Conservation (phyloP, 30 jellyfish, hydroid and myxozoan genomes). For the Rhopilema esculentum region DNA sequence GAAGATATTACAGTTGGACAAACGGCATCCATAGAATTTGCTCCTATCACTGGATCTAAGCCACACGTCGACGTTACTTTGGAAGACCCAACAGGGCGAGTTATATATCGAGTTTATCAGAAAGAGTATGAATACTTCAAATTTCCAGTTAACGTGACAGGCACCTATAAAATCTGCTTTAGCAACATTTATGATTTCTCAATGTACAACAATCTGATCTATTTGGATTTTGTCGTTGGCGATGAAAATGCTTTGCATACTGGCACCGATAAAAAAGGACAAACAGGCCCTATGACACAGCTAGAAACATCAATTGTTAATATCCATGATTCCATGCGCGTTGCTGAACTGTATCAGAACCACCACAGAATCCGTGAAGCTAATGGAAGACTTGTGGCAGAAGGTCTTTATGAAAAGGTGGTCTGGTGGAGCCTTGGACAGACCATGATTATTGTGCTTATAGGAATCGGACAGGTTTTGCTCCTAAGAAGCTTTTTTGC, state of each 20-base stretch:
- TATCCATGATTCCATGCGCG: constrained; percentile 91
- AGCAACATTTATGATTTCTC: constrained; percentile 91
- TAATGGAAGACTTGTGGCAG: constrained; percentile 86
- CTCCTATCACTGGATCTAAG: constrained; percentile 97
- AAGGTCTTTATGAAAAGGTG: constrained; percentile 82
- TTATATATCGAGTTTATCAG: constrained; percentile 82
- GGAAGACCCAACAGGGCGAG: constrained; percentile 92
- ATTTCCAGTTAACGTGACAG: constrained; percentile 89
- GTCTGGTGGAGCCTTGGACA: constrained; percentile 98
- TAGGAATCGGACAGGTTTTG: constrained; percentile 84
- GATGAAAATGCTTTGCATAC: constrained; percentile 75
- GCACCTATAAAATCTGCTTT: constrained; percentile 94
- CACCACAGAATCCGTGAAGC: constrained; percentile 98
- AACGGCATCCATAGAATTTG: constrained; percentile 85
- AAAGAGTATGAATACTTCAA: constrained; percentile 85
- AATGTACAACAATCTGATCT: constrained; percentile 91
- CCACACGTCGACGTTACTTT: constrained; percentile 97
- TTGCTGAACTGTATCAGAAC: constrained; percentile 95
- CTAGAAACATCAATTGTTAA: constrained; percentile 93
- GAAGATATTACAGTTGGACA: constrained; percentile 79
- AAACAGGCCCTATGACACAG: constrained; percentile 88
- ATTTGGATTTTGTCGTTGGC: constrained; percentile 87
- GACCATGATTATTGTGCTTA: constrained; percentile 61
- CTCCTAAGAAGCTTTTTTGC: constrained; percentile 88
- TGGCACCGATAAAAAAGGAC: constrained; percentile 58